Conservation (phyloP, 2,888 invertebrate genomes). For the Frankliniella intonsa region DNA sequence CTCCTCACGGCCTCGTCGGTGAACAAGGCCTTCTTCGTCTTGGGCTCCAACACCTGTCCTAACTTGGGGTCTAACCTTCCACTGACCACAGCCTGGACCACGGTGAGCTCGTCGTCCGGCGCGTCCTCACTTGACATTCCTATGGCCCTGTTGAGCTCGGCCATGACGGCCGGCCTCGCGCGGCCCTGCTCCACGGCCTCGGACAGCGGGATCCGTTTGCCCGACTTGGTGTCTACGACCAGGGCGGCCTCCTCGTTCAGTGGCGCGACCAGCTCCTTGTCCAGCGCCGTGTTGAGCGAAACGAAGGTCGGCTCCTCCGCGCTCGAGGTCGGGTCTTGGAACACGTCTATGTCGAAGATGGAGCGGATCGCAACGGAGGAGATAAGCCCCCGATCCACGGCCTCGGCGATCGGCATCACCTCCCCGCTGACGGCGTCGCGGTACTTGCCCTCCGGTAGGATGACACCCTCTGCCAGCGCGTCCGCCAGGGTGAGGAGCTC, state of each 20-base stretch:
- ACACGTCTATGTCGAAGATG: conserved; percentile 88
- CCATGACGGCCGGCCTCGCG: conserved; percentile 77
- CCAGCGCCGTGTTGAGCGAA: conserved; percentile 74
- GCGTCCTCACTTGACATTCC: conserved; percentile 66
- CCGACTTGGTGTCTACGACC: conserved; percentile 67
- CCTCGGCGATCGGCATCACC: conserved; percentile 73
- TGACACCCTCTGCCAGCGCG: conserved; percentile 74
- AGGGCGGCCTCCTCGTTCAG: conserved; percentile 55
- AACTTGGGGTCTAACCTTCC: conserved; percentile 83
- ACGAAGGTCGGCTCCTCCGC: conserved; percentile 65
- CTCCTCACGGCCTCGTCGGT: conserved; percentile 81
- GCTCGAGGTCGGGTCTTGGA: conserved; percentile 64
- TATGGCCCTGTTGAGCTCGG: conserved; percentile 77
- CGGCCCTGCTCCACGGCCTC: conserved; percentile 74
- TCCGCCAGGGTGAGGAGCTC: conserved; percentile 78
- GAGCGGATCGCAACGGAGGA: conserved; percentile 81
- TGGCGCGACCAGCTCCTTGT: conserved; percentile 70
- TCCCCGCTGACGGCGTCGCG: conserved; percentile 69
- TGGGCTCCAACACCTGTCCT: conserved; percentile 75
- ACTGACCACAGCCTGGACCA: conserved; percentile 83
- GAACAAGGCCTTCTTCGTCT: conserved; percentile 66
- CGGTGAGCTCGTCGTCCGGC: conserved; percentile 58
- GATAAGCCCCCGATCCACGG: conserved; percentile 83
- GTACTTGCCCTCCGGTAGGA: conserved; percentile 70
- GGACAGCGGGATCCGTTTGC: conserved; percentile 69